Conservation (phyloP, 2,797 vertebrate genomes). For the Acomys russatus region DNA sequence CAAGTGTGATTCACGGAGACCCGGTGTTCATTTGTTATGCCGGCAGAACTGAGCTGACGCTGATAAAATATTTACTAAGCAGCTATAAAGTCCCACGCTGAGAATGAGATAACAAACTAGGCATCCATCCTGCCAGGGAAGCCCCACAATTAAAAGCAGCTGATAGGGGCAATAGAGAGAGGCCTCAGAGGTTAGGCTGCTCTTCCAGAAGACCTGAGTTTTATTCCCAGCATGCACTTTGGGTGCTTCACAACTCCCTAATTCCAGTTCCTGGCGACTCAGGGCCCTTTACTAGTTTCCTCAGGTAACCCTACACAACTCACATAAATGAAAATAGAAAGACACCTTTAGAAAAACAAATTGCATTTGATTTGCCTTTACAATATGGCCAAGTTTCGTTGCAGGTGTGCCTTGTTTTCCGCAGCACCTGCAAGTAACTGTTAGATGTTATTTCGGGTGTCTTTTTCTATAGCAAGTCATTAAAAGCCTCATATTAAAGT, state of each 20-base stretch:
- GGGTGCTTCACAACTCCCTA: neutral
- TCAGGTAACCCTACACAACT: neutral
- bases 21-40: neutral
- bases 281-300: neutral
- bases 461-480: slow-evolving; percentile 62
- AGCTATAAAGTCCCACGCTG: neutral
- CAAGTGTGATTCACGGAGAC: neutral
- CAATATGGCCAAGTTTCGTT: slow-evolving; percentile 35
- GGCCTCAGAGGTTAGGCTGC: neutral
- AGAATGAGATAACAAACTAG: neutral
- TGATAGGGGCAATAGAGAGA: neutral
- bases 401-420: slow-evolving; percentile 36
- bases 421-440: slow-evolving; percentile 66
- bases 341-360: neutral
- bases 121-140: neutral
- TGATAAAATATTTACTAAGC: neutral
- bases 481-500: slow-evolving; percentile 59
- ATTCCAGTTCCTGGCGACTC: neutral
- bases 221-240: neutral
- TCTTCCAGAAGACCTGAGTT: neutral
- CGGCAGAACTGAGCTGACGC: neutral
- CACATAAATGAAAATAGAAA: neutral
- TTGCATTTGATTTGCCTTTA: slow-evolving; percentile 40
- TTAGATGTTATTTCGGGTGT: slow-evolving; percentile 58
- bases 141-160: neutral